Conservation (phyloP, 1,140 invertebrate genomes). For the Drosophila pruinosa region DNA sequence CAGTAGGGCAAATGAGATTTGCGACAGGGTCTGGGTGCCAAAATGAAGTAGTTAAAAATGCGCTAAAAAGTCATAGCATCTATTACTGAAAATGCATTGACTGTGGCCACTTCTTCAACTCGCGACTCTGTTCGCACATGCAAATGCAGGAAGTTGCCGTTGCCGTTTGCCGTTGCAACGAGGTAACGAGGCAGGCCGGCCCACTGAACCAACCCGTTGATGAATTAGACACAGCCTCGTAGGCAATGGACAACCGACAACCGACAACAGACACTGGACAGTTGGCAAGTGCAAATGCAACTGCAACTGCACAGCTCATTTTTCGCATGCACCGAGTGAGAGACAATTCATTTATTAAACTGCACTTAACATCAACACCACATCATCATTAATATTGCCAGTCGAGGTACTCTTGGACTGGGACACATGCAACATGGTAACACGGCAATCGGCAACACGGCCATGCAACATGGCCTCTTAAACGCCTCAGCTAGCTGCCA, state of each 20-base stretch:
- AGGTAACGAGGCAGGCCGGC: slow-evolving; percentile 9
- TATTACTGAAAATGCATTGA: slow-evolving; percentile 45
- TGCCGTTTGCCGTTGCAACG: slow-evolving; percentile 17
- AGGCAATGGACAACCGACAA: slow-evolving; percentile 27
- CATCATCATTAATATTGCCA: slow-evolving; percentile 75
- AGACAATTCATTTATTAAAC: slow-evolving; percentile 82
- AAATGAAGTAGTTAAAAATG: slow-evolving; percentile 46
- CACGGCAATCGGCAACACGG: neutral
- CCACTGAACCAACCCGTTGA: slow-evolving; percentile 54
- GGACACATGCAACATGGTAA: slow-evolving; percentile 23
- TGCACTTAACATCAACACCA: slow-evolving; percentile 82
- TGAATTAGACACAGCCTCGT: slow-evolving; percentile 60
- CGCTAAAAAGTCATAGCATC: slow-evolving; percentile 42
- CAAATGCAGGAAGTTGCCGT: slow-evolving; percentile 64
- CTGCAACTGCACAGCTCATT: slow-evolving; percentile 40
- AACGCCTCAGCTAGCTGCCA: slow-evolving; percentile 2
- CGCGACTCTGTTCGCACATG: slow-evolving; percentile 33
- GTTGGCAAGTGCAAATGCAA: neutral
- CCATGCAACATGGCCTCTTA: slow-evolving; percentile 18
- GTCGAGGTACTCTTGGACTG: neutral
- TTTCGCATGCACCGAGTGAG: slow-evolving; percentile 40
- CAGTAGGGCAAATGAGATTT: neutral
- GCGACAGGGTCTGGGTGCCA: slow-evolving; percentile 2
- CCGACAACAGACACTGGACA: neutral
- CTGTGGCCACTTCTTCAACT: neutral